Evolutionary conservation across 30 jellyfish, hydroid and myxozoan genomes (phyloP), one percentile per base, ranked within the genome.

Genomic region (Aurelia aurita): DNA sequence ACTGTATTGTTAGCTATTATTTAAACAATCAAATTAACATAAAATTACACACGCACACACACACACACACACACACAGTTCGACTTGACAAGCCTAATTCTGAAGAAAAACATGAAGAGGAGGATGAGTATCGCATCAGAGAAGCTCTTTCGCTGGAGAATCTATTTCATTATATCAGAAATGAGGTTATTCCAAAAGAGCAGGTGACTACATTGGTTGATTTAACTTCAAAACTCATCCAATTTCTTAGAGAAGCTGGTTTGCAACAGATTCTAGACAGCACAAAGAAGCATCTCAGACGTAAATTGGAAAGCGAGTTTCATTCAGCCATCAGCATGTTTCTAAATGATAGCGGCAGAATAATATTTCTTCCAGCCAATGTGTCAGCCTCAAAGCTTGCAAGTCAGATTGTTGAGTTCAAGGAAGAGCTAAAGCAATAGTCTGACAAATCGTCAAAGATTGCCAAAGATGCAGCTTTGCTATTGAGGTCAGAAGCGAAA

Each of bases 321-420:
- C 20, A 22, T 25, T 27, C 55, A 1, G 1, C 78, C 19, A 28
- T 61, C 29, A 61, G n/a, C 10, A 67, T 67, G 58, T 70, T 70
- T 45, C 67, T 66, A 43, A 70, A 70, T 70, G 65, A 34, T 2
- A 70, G 44, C 3, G 82, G 82, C 65, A 70, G 44, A 70, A 19
- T 70, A 45, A 39, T 70, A 12, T 28, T 70, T 19, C 44, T 70
- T n/a, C 66, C 82, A 12, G 67, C 5, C 65, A 70, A 53, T 53
- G 66, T 70, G 66, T 25, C 78, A 10, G 78, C 78, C 58, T 15
- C 78, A 66, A 66, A 66, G 78, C 78, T 66, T 66, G 78, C 78
- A 66, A 25, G 78, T 66, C 10, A 32, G 78, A 66, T 32, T 26
- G 57, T 66, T 66, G 58, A 66, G 78, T 9, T 66, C n/a, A 66